These are phyloP conservation scores for Stenolophus ochropezus DNA, from an alignment of 2,888 invertebrate genomes.

Conservation along the genomic window DNA sequence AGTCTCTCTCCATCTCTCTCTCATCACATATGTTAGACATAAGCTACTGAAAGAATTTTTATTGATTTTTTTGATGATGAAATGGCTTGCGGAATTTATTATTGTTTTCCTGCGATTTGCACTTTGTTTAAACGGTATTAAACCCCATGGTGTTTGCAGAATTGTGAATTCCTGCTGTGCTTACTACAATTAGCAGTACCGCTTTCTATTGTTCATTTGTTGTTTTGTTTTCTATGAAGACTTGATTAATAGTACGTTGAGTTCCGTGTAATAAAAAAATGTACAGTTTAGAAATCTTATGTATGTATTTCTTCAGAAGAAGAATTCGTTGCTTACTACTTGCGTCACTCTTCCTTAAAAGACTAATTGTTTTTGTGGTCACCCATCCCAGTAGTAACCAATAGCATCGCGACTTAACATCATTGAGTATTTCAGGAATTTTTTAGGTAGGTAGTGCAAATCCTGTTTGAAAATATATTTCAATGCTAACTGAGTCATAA, in stretches of 20 bases:
- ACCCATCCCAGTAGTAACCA: neutral
- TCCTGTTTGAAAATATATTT: no score
- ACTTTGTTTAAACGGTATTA: neutral
- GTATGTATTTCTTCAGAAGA: neutral
- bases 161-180: neutral
- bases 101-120: neutral
- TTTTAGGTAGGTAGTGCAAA: no score
- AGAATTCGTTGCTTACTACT: neutral
- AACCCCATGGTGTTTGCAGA: neutral
- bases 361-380: neutral
- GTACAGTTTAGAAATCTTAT: neutral
- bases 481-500: no score
- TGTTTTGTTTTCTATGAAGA: slow-evolving; percentile 7
- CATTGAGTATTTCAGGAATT: no score
- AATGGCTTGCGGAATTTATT: neutral
- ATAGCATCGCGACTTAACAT: no score
- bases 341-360: neutral
- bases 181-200: neutral
- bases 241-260: slow-evolving; percentile 21
- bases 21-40: neutral
- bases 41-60: neutral
- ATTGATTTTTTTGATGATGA: neutral
- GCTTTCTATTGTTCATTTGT: slow-evolving; percentile 32
- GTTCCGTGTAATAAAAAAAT: neutral
- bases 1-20: neutral